phyloP scores from a whole-genome alignment of 2,888 invertebrate genomes.

The Xylocampa areola region DNA sequence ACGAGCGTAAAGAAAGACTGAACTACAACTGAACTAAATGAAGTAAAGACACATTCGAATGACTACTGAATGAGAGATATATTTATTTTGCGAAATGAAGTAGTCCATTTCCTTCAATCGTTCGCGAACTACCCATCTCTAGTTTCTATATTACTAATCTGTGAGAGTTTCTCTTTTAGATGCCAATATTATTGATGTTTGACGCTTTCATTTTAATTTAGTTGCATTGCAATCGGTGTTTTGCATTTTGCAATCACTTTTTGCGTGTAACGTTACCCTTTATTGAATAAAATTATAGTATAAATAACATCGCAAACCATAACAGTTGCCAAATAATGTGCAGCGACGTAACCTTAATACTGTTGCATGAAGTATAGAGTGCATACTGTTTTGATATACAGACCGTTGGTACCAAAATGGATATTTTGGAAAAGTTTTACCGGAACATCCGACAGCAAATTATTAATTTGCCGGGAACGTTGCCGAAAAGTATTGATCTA shows the following conservation, averaged over 20 bases:
- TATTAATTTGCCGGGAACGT: slow-evolving; percentile 69
- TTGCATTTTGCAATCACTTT: slow-evolving; percentile 55
- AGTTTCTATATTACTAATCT: too few relatives aligned
- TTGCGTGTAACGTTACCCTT: slow-evolving; percentile 37
- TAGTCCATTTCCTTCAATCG: too few relatives aligned
- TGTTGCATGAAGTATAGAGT: slow-evolving; percentile 66
- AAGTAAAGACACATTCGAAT: too few relatives aligned
- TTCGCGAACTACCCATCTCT: too few relatives aligned
- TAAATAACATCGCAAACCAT: slow-evolving; percentile 70
- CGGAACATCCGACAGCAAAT: slow-evolving; percentile 74
- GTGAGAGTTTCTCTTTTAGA: too few relatives aligned
- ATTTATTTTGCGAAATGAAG: too few relatives aligned
- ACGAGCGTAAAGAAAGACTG: too few relatives aligned
- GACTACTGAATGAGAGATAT: too few relatives aligned
- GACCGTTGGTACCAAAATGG: slow-evolving; percentile 69
- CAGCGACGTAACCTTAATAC: slow-evolving; percentile 74
- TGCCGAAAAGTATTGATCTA: slow-evolving; percentile 79
- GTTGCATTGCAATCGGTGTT: slow-evolving; percentile 28
- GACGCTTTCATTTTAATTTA: background rate
- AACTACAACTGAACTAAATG: too few relatives aligned
- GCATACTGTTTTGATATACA: slow-evolving; percentile 49
- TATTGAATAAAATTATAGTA: slow-evolving; percentile 65
- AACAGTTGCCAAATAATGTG: slow-evolving; percentile 86
- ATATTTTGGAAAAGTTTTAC: slow-evolving; percentile 80
- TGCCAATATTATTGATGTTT: slow-evolving; percentile 32